Conservation (phyloP, 2,888 invertebrate genomes). For the Piscicola geometra region DNA sequence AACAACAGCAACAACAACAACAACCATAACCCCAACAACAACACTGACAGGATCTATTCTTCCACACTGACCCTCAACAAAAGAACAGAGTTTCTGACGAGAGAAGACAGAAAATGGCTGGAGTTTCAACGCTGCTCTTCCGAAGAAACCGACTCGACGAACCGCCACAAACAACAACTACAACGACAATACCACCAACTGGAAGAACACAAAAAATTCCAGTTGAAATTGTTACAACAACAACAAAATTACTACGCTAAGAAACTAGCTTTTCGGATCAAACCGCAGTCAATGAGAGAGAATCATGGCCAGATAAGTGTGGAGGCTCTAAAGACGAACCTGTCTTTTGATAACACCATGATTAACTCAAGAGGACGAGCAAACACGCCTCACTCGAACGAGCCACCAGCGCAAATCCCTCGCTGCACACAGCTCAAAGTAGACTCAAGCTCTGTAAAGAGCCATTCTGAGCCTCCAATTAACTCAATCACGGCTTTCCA, state of each 20-base stretch:
- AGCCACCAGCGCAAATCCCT: too few relatives aligned
- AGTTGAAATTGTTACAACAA: not conserved
- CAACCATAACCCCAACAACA: not conserved
- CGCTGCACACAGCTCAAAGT: too few relatives aligned
- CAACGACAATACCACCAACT: not conserved
- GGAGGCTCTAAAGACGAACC: not conserved
- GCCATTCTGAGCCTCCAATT: too few relatives aligned
- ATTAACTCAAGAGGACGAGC: too few relatives aligned
- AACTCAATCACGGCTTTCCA: too few relatives aligned
- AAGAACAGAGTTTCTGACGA: not conserved
- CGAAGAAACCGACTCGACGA: not conserved
- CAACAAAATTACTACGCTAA: not conserved
- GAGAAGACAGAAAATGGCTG: not conserved
- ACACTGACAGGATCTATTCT: not conserved
- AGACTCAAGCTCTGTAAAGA: too few relatives aligned
- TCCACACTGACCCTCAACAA: not conserved
- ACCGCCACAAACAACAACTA: not conserved
- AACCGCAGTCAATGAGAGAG: not conserved
- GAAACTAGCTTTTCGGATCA: not conserved
- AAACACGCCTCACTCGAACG: too few relatives aligned
- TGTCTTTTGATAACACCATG: not conserved
- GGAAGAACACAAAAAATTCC: not conserved
- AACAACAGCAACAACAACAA: conserved; percentile 3
- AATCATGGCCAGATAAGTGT: not conserved
- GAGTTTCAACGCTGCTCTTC: not conserved